These are phyloP conservation scores for Dasyprocta punctata DNA, from an alignment of 2,113 vertebrate genomes.

Conservation along the genomic window DNA sequence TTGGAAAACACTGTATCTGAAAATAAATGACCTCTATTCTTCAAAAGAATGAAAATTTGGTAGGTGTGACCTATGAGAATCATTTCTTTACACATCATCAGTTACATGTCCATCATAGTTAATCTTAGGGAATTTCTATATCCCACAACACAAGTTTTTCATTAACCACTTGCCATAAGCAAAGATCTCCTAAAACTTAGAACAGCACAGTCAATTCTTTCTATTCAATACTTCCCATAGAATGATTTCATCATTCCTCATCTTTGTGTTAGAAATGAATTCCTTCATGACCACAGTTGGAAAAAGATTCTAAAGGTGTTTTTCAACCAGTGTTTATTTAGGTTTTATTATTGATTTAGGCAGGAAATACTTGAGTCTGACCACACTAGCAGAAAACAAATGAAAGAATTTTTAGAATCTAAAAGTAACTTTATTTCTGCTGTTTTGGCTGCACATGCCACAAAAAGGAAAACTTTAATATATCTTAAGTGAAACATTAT, in stretches of 20 bases:
- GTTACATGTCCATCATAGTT: conserved; percentile 10
- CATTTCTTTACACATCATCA: neutral
- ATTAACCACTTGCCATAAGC: conserved; percentile 39
- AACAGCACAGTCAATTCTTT: conserved; percentile 58
- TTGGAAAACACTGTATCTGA: neutral
- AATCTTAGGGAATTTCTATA: conserved; percentile 8
- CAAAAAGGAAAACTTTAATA: neutral
- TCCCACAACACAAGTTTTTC: conserved; percentile 7
- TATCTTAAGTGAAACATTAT: neutral
- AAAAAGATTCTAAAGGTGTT: conserved; percentile 12
- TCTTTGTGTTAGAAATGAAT: conserved; percentile 59
- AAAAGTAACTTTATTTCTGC: conserved; percentile 23
- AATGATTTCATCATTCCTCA: conserved; percentile 44
- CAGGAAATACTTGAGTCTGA: conserved; percentile 67
- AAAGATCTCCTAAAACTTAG: conserved; percentile 46
- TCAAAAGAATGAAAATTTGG: conserved; percentile 10
- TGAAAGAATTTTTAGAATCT: conserved; percentile 66
- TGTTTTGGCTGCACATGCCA: neutral
- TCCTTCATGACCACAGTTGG: neutral
- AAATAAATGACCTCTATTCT: neutral
- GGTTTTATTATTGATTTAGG: conserved; percentile 65
- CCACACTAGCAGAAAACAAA: conserved; percentile 49
- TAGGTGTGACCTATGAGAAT: neutral
- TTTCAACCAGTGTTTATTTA: conserved; percentile 58
- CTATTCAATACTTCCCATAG: conserved; percentile 40